Percentiles rank a stretch among this genome's conserved stretches.
These are phyloP conservation scores for Aradophagus sp. DNA, from an alignment of 1,140 invertebrate species.

Conservation along the genomic window DNA sequence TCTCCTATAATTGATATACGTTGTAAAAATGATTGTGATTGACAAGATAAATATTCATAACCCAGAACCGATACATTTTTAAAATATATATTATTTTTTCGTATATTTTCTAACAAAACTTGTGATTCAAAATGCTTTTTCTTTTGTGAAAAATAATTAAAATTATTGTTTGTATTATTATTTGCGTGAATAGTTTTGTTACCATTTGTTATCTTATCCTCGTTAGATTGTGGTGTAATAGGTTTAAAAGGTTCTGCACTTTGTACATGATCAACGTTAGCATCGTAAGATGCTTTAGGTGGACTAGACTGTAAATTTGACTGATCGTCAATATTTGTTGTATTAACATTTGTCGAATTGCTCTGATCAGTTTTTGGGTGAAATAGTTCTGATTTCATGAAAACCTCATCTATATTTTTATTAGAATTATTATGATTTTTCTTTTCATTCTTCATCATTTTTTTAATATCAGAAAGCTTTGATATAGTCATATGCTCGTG, in stretches of 20 bases:
- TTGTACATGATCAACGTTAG: constrained; percentile 64
- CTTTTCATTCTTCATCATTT: constrained; percentile 13
- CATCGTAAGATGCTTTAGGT: constrained; percentile 62
- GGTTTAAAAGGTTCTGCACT: constrained; percentile 59
- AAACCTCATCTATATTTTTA: too few species aligned
- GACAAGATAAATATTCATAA: constrained; percentile 79
- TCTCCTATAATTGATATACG: constrained; percentile 84
- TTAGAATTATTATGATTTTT: constrained; percentile 8
- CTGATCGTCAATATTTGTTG: too few species aligned
- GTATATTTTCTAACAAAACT: constrained; percentile 77
- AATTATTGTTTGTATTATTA: constrained; percentile 37
- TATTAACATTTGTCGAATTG: too few species aligned
- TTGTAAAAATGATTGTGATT: constrained; percentile 81
- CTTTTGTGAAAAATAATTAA: constrained; percentile 43
- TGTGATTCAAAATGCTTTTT: constrained; percentile 77
- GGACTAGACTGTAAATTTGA: neutral
- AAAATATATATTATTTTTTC: constrained; percentile 77
- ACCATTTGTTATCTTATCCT: constrained; percentile 30
- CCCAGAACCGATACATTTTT: constrained; percentile 72
- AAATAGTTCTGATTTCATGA: too few species aligned
- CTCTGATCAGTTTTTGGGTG: too few species aligned
- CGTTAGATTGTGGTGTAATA: constrained; percentile 23
- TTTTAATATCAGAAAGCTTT: constrained; percentile 55
- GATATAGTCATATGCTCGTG: constrained; percentile 38
- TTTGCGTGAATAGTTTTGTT: constrained; percentile 26